phyloP scores from a whole-genome alignment of 2,113 vertebrate genomes.

The Notiomystis cincta region DNA sequence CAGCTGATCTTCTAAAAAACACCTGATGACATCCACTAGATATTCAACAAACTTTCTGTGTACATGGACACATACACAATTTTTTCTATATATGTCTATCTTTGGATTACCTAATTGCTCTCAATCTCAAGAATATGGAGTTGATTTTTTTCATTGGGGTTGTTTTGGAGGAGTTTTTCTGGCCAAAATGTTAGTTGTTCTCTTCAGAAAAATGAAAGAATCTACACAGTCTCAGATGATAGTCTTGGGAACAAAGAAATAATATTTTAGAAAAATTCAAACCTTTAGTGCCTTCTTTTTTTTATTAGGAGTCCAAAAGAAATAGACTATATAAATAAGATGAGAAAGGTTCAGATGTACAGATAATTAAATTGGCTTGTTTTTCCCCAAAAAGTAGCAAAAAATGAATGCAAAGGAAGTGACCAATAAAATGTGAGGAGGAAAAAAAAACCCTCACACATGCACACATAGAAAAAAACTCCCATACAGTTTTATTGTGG shows the following conservation, averaged over 20 bases:
- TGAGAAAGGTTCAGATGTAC: not conserved
- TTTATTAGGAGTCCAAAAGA: not conserved
- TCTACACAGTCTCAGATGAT: not conserved
- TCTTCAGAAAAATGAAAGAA: not conserved
- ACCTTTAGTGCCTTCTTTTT: not conserved
- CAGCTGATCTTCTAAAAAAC: not conserved
- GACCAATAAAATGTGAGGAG: not conserved
- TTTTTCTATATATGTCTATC: not conserved
- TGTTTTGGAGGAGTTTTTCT: not conserved
- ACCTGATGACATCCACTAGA: not conserved
- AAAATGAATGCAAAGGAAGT: not conserved
- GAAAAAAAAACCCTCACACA: rapidly evolving
- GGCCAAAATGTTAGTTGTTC: rapidly evolving
- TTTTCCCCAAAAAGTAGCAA: not conserved
- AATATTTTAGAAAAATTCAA: not conserved
- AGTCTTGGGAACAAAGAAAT: not conserved
- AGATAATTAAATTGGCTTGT: not conserved
- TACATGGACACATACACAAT: not conserved
- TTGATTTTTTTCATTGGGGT: not conserved
- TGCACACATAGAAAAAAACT: not conserved
- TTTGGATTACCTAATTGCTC: not conserved
- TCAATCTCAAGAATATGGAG: not conserved
- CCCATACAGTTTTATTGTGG: not conserved
- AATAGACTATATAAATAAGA: not conserved
- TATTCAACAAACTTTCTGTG: not conserved